Evolutionary conservation across 2,888 invertebrate species (phyloP).

Genomic region (Lasius platythorax): DNA sequence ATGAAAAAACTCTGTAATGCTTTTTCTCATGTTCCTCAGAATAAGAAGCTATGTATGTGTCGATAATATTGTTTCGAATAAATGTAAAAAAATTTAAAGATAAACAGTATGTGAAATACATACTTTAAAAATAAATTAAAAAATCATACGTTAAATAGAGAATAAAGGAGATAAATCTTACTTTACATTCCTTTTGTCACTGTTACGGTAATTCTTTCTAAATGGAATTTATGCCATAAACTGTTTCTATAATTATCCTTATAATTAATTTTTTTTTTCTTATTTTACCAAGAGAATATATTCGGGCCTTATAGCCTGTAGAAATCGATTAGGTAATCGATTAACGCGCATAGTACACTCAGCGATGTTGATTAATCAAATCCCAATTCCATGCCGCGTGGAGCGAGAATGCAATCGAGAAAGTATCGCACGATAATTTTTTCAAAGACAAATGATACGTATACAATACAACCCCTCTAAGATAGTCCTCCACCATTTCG

Average conservation of each 20-base stretch:
- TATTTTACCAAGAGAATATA: constrained; percentile 6
- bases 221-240: constrained; percentile 1
- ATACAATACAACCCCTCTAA: not conserved
- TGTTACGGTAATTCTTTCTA: not conserved
- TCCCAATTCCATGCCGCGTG: not conserved
- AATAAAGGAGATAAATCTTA: not conserved
- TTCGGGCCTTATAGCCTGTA: not conserved
- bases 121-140: constrained; percentile 1
- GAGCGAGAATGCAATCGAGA: not conserved
- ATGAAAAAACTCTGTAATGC: not conserved
- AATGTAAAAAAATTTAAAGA: constrained; percentile 12
- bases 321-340: not conserved
- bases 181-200: constrained; percentile 15
- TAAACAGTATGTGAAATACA: constrained; percentile 12
- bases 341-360: not conserved
- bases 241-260: constrained; percentile 3
- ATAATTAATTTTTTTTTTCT: constrained; percentile 19
- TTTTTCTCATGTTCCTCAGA: not conserved
- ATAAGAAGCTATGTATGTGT: not conserved
- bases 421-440: not conserved
- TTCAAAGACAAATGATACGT: not conserved
- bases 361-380: not conserved
- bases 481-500: not conserved
- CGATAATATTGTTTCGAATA: not conserved
- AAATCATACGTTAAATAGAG: not conserved